phyloP scores from a whole-genome alignment of 2,797 vertebrate genomes.

The Botia kubotai region DNA sequence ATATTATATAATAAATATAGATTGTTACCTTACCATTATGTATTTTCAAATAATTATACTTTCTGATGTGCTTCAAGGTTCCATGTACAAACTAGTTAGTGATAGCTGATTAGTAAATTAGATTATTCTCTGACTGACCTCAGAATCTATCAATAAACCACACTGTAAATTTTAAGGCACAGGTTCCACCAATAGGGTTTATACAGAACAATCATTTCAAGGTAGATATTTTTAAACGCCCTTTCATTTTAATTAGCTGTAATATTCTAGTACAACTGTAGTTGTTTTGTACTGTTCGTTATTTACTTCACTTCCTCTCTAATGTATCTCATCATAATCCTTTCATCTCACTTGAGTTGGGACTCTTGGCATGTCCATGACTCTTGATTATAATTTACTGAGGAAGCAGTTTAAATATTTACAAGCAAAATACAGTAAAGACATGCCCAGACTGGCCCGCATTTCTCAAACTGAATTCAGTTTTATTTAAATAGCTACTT shows the following conservation, averaged over 20 bases:
- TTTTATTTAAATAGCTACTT: conserved; percentile 47
- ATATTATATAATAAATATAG: not conserved
- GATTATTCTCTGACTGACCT: not conserved
- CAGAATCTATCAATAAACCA: not conserved
- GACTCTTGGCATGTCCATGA: not conserved
- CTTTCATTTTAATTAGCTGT: too few relatives aligned
- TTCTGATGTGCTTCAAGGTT: too few relatives aligned
- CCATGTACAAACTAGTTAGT: not conserved
- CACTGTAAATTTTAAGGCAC: not conserved
- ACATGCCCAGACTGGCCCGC: conserved; percentile 67
- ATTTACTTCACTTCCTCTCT: too few relatives aligned
- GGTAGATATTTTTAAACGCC: too few relatives aligned
- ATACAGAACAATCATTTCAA: too few relatives aligned
- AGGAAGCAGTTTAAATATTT: conserved; percentile 36
- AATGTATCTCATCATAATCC: not conserved
- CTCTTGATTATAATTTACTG: conserved; percentile 5
- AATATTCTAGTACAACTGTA: too few relatives aligned
- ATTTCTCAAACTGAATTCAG: conserved; percentile 47
- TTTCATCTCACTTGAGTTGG: too few relatives aligned
- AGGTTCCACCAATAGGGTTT: not conserved
- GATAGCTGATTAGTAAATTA: not conserved
- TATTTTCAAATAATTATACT: not conserved
- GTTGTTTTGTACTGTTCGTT: too few relatives aligned
- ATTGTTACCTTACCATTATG: not conserved
- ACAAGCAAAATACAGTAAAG: conserved; percentile 51